These are phyloP conservation scores for Acanthurus lineatus DNA, from an alignment of 2,797 vertebrate genomes.

Conservation along the genomic window DNA sequence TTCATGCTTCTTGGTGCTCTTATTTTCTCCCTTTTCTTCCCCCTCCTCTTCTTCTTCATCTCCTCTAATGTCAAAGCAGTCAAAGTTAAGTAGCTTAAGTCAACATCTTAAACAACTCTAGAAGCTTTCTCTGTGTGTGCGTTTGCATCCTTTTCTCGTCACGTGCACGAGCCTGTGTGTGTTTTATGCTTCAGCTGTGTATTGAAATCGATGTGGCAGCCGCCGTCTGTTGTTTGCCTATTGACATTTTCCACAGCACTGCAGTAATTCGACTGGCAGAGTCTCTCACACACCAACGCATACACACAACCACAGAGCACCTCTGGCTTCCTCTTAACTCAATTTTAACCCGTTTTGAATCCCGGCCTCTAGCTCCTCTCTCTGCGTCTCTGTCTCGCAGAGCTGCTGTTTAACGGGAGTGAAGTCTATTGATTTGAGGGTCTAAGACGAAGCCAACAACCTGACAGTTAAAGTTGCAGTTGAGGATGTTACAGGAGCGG, in stretches of 20 bases:
- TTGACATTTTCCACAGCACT: conserved; percentile 42
- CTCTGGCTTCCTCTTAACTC: conserved; percentile 35
- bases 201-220: conserved; percentile 52
- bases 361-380: conserved; percentile 25
- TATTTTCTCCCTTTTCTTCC: conserved; percentile 17
- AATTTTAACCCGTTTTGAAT: conserved; percentile 31
- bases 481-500: conserved; percentile 2
- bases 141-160: neutral
- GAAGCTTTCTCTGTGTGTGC: conserved; percentile 20
- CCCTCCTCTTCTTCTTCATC: conserved; percentile 40
- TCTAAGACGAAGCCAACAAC: conserved; percentile 12
- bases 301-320: conserved; percentile 15
- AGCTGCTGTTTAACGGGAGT: neutral
- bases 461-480: conserved; percentile 9
- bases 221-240: conserved; percentile 50
- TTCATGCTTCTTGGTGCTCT: conserved; percentile 10
- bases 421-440: conserved; percentile 34
- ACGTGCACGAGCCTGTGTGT: conserved; percentile 16
- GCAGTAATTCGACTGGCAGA: conserved; percentile 29
- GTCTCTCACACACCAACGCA: conserved; percentile 9
- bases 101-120: conserved; percentile 58
- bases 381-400: conserved; percentile 1
- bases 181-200: conserved; percentile 21
- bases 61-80: conserved; percentile 66
- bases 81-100: conserved; percentile 75